Percentiles rank a stretch among this genome's conserved stretches.
These are phyloP conservation scores for Uropsilus gracilis DNA, from an alignment of 2,113 vertebrate species.

Conservation along the genomic window DNA sequence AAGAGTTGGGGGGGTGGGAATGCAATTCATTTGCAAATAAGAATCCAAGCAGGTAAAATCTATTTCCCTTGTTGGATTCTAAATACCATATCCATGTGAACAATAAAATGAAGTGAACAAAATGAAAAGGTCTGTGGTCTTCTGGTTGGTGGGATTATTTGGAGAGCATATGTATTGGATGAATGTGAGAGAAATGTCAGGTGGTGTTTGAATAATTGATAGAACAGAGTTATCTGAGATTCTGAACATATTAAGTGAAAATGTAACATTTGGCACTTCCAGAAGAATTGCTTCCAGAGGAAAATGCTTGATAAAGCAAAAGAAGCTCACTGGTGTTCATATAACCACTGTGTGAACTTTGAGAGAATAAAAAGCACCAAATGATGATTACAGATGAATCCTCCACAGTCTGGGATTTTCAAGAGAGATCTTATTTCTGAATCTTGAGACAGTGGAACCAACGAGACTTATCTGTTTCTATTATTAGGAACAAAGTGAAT, in stretches of 20 bases:
- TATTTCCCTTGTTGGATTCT: slow-evolving; percentile 34
- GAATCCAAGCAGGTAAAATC: slow-evolving; percentile 25
- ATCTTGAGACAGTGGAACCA: slow-evolving; percentile 44
- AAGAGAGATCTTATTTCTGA: slow-evolving; percentile 52
- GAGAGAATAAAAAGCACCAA: slow-evolving; percentile 22
- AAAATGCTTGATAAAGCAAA: slow-evolving; percentile 44
- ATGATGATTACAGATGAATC: slow-evolving; percentile 63
- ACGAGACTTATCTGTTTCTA: slow-evolving; percentile 52
- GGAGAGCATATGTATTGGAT: background rate
- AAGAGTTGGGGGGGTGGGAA: background rate
- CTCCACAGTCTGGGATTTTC: slow-evolving; percentile 37
- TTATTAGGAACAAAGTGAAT: slow-evolving; percentile 62
- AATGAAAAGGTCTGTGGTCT: background rate
- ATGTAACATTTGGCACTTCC: slow-evolving; percentile 2
- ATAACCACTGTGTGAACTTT: slow-evolving; percentile 34
- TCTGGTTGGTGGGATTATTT: background rate
- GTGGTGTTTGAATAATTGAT: slow-evolving; percentile 48
- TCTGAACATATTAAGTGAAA: slow-evolving; percentile 46
- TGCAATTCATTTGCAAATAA: background rate
- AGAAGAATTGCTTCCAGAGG: slow-evolving; percentile 39
- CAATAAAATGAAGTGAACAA: background rate
- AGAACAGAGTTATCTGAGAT: slow-evolving; percentile 28
- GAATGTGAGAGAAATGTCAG: slow-evolving; percentile 35
- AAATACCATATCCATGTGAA: background rate
- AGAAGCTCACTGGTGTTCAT: background rate